Evolutionary conservation across 2,888 invertebrate species (phyloP).

Genomic region (Torymus aiolomorphi): DNA sequence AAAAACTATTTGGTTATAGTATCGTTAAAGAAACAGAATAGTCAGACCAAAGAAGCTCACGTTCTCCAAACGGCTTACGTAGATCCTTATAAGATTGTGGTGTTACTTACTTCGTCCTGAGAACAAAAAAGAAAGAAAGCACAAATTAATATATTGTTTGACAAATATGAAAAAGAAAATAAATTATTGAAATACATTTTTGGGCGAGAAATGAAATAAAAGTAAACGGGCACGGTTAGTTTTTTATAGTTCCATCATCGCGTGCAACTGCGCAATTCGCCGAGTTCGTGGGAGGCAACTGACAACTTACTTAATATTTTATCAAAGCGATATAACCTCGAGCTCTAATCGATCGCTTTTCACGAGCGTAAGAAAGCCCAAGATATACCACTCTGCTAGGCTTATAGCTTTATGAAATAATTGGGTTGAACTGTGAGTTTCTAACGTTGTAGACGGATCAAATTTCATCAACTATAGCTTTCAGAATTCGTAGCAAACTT

Average conservation of each 20-base stretch:
- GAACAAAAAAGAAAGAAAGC: conserved; percentile 73
- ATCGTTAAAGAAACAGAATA: not conserved
- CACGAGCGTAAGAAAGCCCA: not conserved
- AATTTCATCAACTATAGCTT: not conserved
- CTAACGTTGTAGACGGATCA: not conserved
- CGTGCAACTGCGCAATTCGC: conserved; percentile 26
- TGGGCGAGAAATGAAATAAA: not conserved
- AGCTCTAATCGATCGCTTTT: conserved; percentile 34
- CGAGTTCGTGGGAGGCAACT: conserved; percentile 21
- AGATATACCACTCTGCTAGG: not conserved
- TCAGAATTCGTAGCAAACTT: too few species aligned
- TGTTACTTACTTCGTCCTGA: conserved; percentile 76
- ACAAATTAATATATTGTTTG: conserved; percentile 64
- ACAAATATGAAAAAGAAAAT: conserved; percentile 8
- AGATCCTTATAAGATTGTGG: conserved; percentile 63
- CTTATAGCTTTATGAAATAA: conserved; percentile 37
- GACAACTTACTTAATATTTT: conserved; percentile 43
- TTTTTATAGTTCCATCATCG: conserved; percentile 20
- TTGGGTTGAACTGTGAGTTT: conserved; percentile 28
- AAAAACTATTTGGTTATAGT: too few species aligned
- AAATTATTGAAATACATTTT: too few species aligned
- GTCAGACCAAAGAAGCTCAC: conserved; percentile 66
- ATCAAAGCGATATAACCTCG: conserved; percentile 36
- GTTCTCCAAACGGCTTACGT: conserved; percentile 64
- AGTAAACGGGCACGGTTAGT: not conserved